Conservation (phyloP, 1,140 invertebrate genomes). For the Xylocopa sonorina region DNA sequence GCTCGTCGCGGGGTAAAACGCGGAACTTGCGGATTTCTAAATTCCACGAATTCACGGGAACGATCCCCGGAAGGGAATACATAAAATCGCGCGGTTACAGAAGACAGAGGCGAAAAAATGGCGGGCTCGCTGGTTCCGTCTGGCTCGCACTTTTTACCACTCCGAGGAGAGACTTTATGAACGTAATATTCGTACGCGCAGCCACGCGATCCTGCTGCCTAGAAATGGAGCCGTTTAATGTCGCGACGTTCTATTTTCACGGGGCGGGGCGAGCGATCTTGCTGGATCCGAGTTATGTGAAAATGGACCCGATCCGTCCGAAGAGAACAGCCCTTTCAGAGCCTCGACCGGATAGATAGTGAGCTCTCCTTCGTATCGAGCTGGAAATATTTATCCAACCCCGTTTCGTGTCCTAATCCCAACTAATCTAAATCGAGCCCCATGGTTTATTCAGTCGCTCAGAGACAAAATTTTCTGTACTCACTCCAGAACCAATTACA, state of each 20-base stretch:
- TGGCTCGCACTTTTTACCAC: not conserved
- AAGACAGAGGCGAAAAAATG: not conserved
- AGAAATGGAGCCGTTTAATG: slow-evolving; percentile 7
- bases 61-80: not conserved
- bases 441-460: not conserved
- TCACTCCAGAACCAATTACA: not conserved
- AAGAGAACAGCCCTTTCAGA: too few species aligned
- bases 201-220: not conserved
- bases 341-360: too few species aligned
- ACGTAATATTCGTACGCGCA: slow-evolving; percentile 24
- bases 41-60: not conserved
- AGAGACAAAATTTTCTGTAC: not conserved
- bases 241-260: not conserved
- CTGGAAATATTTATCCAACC: not conserved
- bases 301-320: not conserved
- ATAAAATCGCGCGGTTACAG: not conserved
- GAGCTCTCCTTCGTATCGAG: not conserved
- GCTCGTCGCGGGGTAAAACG: too few species aligned
- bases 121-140: not conserved
- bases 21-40: slow-evolving; percentile 3
- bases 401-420: not conserved
- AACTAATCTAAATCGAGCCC: too few species aligned
- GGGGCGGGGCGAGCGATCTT: too few species aligned
- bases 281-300: not conserved
- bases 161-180: slow-evolving; percentile 11